Base-by-base conservation (phyloP, 2,797 vertebrate genomes). In the Chloroceryle inda region DNA sequence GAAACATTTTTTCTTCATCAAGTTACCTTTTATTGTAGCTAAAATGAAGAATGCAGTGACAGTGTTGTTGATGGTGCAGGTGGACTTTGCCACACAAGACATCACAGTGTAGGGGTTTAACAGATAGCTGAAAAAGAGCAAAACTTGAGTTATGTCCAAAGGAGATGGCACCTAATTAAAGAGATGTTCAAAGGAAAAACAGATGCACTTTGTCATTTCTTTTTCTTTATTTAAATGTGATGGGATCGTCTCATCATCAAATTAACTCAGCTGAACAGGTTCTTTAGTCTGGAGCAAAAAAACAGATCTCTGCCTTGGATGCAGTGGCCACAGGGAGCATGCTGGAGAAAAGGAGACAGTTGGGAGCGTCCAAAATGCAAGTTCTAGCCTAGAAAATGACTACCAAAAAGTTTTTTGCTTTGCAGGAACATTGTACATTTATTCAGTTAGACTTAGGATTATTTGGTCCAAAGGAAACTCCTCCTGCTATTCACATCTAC, bases 61-160 rank as follows among this genome's bases (percentile, higher is more conserved):
- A 11, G 99, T 97, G 63, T 99, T 99, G 98, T 99, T 99, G 96
- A 99, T 98, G 75, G 99, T 98, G 3, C 99, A 99, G 44, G 99
- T 99, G 8, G 99, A 99, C 98, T 99, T 99, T 89, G 99, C 99
- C 45, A 99, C 99, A 81, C 99, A 99, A 91, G 99, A 99, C 92
- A 99, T 98, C 97, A 99, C 98, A 71, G 99, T 99, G 97, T 99
- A 99, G 20, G 99, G 99, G 98, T 99, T 99, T 97, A 99, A 95
- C 94, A 99, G 98, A 92, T 99, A 99, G 97, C 99, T 99, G 97
- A 31, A 97, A 96, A 85, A 97, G 68, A 97, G 88, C 80, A 97
- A 73, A 76, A 45, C 29, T 29, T 7, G 11, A 42, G 88, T 96
- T 94, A 95, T 18, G 37, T 71, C 52, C 77, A 67, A 37, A 82